phyloP scores from a whole-genome alignment of 1,140 invertebrate species.

The Bombus sibiricus region DNA sequence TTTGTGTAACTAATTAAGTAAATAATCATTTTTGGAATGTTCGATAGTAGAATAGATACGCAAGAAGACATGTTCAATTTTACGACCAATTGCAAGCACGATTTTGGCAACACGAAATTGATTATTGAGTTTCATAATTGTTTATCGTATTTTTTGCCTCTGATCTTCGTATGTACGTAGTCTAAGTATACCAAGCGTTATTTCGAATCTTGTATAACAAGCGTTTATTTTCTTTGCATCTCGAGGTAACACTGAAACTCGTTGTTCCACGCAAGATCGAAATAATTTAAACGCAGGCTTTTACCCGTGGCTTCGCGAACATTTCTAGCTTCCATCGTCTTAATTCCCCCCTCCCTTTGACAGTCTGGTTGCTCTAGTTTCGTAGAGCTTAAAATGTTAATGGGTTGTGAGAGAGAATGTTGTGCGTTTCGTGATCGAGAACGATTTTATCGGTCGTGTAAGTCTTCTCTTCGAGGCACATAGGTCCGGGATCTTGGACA shows the following conservation, averaged over 20 bases:
- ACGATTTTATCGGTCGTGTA: neutral
- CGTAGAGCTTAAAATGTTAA: neutral
- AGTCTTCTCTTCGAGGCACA: neutral
- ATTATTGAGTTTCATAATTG: neutral
- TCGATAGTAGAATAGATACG: neutral
- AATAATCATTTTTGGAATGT: neutral
- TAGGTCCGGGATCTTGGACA: neutral
- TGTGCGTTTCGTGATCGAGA: neutral
- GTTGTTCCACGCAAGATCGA: neutral
- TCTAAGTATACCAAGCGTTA: neutral
- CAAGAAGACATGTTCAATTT: neutral
- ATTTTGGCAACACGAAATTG: neutral
- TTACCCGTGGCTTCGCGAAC: neutral
- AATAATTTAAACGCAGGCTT: conserved; percentile 7
- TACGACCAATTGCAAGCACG: neutral
- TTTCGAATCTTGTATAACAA: neutral
- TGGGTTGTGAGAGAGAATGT: neutral
- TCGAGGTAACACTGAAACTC: neutral
- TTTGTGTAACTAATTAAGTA: no score
- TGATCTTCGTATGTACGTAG: neutral
- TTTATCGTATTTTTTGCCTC: neutral
- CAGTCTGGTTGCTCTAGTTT: neutral
- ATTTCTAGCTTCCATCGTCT: neutral
- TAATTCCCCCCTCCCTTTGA: neutral
- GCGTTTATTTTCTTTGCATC: conserved; percentile 4